Percentiles rank a stretch among this genome's conserved stretches.
phyloP scores from a whole-genome alignment of 2,888 invertebrate genomes.

The Sminthurides aquaticus region DNA sequence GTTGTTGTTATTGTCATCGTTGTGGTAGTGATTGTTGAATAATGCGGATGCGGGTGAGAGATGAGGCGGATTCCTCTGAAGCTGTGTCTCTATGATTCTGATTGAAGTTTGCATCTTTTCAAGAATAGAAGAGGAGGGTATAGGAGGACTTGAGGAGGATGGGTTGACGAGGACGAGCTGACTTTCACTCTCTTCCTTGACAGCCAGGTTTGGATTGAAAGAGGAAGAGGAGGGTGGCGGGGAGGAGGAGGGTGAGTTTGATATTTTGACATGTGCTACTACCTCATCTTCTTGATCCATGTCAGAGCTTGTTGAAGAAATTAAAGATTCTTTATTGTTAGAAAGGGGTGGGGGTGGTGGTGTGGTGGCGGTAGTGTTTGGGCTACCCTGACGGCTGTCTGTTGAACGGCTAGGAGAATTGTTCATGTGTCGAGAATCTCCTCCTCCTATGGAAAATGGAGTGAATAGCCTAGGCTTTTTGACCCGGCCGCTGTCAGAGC shows the following conservation, averaged over 20 bases:
- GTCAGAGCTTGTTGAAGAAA: background rate
- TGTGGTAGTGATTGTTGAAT: background rate
- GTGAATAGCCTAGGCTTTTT: background rate
- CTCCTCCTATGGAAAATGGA: background rate
- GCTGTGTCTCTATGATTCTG: background rate
- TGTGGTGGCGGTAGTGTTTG: background rate
- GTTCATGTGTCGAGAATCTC: background rate
- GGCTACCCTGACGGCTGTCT: background rate
- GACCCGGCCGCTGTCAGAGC: background rate
- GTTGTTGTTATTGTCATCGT: conserved; percentile 23
- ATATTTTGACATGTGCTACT: background rate
- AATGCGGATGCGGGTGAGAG: background rate
- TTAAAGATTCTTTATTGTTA: background rate
- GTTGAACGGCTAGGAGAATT: background rate
- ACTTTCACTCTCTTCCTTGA: conserved; percentile 6
- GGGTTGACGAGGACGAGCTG: background rate
- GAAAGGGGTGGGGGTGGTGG: background rate
- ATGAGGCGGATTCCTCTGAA: background rate
- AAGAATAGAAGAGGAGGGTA: background rate
- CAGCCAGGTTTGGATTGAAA: background rate
- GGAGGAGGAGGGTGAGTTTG: background rate
- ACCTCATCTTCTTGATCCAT: background rate
- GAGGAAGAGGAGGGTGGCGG: background rate
- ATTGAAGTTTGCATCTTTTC: conserved; percentile 1
- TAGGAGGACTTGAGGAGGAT: background rate